Percentiles rank a stretch among this genome's conserved stretches.
phyloP scores from a whole-genome alignment of 2,113 vertebrate genomes.

The Suricata suricatta region DNA sequence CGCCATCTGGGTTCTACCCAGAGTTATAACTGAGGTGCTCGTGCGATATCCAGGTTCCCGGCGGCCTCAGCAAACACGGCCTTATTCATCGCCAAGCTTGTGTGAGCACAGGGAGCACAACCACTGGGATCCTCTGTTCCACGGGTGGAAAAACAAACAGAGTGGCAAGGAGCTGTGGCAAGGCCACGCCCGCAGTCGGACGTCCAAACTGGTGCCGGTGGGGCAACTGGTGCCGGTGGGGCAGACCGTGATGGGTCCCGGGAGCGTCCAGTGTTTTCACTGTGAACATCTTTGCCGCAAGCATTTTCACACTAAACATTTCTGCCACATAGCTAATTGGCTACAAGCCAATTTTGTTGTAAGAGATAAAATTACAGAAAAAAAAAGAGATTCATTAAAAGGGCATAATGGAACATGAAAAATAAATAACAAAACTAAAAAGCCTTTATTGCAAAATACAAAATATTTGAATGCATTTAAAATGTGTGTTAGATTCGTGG shows the following conservation, averaged over 20 bases:
- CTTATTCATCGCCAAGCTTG: not conserved
- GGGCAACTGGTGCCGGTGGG: not conserved
- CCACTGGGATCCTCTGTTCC: not conserved
- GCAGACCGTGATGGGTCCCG: accelerated
- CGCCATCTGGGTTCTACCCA: not conserved
- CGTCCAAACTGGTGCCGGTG: not conserved
- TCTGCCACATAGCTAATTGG: not conserved
- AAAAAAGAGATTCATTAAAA: not conserved
- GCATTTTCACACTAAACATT: not conserved
- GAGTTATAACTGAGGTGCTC: not conserved
- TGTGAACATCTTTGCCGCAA: not conserved
- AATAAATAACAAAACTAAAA: not conserved
- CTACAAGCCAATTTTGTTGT: not conserved
- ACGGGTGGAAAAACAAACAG: not conserved
- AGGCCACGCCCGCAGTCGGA: not conserved
- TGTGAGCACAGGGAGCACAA: not conserved
- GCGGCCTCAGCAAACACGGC: not conserved
- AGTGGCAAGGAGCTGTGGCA: not conserved
- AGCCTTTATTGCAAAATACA: not conserved
- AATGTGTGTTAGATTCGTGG: not conserved
- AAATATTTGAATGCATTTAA: not conserved
- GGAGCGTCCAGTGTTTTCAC: not conserved
- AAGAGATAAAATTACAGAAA: not conserved
- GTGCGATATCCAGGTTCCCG: not conserved
- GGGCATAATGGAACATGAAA: not conserved